Evolutionary conservation across 2,797 vertebrate species (phyloP).

Genomic region (Cryptoprocta ferox): DNA sequence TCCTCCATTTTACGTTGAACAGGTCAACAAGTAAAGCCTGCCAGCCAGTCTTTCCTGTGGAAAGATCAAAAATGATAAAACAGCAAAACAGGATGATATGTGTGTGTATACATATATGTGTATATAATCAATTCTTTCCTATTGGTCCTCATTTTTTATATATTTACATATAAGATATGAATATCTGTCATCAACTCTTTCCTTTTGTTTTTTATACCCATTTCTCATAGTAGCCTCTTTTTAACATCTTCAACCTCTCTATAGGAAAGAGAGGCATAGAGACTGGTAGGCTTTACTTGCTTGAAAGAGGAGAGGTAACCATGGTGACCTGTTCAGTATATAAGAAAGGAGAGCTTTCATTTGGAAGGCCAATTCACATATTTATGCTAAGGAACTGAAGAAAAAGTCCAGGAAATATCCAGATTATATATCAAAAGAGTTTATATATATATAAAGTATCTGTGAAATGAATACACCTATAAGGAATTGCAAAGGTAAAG

Average conservation of each 20-base stretch:
- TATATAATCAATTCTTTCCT: background rate
- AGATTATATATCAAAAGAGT: background rate
- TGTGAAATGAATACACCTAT: background rate
- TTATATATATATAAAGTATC: background rate
- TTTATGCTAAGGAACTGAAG: background rate
- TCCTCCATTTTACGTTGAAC: background rate
- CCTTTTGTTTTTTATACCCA: background rate
- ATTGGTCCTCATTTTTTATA: background rate
- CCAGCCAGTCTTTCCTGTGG: background rate
- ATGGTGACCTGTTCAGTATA: background rate
- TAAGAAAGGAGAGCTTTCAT: background rate
- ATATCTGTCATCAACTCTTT: background rate
- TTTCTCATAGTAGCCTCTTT: background rate
- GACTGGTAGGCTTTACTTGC: background rate
- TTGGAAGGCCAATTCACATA: background rate
- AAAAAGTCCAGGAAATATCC: background rate
- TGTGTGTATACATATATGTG: background rate
- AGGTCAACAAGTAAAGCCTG: background rate
- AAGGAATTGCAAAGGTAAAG: background rate
- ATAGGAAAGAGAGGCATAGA: background rate
- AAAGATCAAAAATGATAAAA: background rate
- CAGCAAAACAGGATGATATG: background rate
- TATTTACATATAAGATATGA: background rate
- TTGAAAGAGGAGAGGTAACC: background rate
- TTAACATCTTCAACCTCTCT: background rate